These are phyloP conservation scores for Rhinatrema bivittatum DNA, from an alignment of 2,797 vertebrate species.

Conservation along the genomic window DNA sequence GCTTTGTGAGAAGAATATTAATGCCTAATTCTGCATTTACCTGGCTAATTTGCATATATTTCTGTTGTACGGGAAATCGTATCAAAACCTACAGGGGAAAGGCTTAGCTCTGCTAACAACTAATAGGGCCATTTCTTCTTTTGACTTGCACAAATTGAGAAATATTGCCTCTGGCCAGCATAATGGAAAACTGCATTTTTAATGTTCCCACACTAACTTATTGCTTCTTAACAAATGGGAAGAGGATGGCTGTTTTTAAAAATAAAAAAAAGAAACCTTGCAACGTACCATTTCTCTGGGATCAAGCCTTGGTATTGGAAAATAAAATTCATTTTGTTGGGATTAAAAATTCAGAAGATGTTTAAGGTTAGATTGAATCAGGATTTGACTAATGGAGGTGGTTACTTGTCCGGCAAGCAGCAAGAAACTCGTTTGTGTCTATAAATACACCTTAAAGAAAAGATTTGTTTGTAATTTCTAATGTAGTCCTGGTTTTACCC, in stretches of 20 bases:
- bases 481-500: too few species aligned
- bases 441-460: slow-evolving; percentile 23
- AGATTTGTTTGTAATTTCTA: background rate
- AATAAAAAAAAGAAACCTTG: slow-evolving; percentile 22
- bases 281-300: slow-evolving; percentile 29
- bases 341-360: slow-evolving; percentile 22
- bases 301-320: slow-evolving; percentile 26
- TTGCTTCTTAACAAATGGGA: slow-evolving; percentile 48
- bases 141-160: slow-evolving; percentile 58
- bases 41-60: slow-evolving; percentile 56
- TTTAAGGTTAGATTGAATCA: slow-evolving; percentile 18
- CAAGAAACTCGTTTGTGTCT: slow-evolving; percentile 14
- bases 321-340: slow-evolving; percentile 26
- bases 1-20: slow-evolving; percentile 52
- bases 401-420: slow-evolving; percentile 11
- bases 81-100: slow-evolving; percentile 37
- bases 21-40: slow-evolving; percentile 46
- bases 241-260: slow-evolving; percentile 47
- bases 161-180: slow-evolving; percentile 51
- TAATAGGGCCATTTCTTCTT: slow-evolving; percentile 57
- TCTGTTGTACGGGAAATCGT: slow-evolving; percentile 39
- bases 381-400: slow-evolving; percentile 9
- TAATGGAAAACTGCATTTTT: slow-evolving; percentile 55
- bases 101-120: slow-evolving; percentile 35
- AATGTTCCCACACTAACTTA: slow-evolving; percentile 34